phyloP scores from a whole-genome alignment of 2,113 vertebrate genomes.

The Rhinolophus ferrumequinum region DNA sequence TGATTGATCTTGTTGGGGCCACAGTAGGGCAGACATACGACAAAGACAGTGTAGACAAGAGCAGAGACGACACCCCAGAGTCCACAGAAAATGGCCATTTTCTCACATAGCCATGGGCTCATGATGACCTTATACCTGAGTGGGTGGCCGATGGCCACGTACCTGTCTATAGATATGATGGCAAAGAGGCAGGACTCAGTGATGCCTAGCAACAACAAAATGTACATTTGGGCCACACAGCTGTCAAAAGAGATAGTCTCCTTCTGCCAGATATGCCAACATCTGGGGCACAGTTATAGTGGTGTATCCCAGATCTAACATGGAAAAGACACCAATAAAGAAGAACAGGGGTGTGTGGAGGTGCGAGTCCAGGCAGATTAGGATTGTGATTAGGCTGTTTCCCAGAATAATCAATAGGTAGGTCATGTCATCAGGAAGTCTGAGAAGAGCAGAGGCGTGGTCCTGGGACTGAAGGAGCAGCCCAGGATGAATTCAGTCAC shows the following conservation, averaged over 20 bases:
- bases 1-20: conserved; percentile 73
- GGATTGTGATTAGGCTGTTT: conserved; percentile 57
- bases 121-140: conserved; percentile 73
- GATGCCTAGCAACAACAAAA: conserved; percentile 73
- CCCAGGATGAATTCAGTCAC: conserved; percentile 71
- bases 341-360: conserved; percentile 74
- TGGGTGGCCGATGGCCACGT: conserved; percentile 75
- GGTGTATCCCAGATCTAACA: conserved; percentile 71
- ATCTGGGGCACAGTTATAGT: conserved; percentile 75
- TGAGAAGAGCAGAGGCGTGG: conserved; percentile 66
- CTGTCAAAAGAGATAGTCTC: conserved; percentile 76
- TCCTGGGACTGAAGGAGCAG: conserved; percentile 60
- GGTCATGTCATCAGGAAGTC: conserved; percentile 57
- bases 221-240: conserved; percentile 70
- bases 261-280: background rate
- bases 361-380: conserved; percentile 65
- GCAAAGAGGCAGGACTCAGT: conserved; percentile 75
- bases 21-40: conserved; percentile 74
- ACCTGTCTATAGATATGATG: conserved; percentile 73
- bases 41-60: conserved; percentile 70
- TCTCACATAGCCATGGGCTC: conserved; percentile 53
- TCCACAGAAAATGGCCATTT: conserved; percentile 66
- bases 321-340: conserved; percentile 71
- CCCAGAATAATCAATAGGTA: conserved; percentile 68
- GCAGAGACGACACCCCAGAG: conserved; percentile 68